Percentiles rank a stretch among this genome's conserved stretches.
Evolutionary conservation across 2,888 invertebrate genomes (phyloP).

Genomic region (Phania funesta): DNA sequence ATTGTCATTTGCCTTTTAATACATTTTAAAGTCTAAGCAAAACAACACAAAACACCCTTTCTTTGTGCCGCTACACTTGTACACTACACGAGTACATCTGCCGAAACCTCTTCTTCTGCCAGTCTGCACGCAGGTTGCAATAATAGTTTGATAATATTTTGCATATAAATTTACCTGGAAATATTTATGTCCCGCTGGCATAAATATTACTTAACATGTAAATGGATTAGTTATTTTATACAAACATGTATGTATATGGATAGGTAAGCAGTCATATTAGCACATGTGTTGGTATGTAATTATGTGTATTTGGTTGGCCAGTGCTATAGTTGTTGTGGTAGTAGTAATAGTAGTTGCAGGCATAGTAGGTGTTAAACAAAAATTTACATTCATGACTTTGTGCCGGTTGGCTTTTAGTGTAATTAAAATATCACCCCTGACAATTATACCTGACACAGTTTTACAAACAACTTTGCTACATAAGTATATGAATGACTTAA

Average conservation of each 20-base stretch:
- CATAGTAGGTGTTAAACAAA: slow-evolving; percentile 62
- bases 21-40: too few relatives aligned
- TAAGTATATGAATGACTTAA: background rate
- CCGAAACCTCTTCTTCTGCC: background rate
- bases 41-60: too few relatives aligned
- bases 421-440: slow-evolving; percentile 68
- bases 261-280: background rate
- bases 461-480: background rate
- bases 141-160: slow-evolving; percentile 13
- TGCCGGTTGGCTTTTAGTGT: slow-evolving; percentile 66
- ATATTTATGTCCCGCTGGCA: slow-evolving; percentile 35
- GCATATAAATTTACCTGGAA: slow-evolving; percentile 14
- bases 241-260: background rate
- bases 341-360: background rate
- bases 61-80: background rate
- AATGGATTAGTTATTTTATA: background rate
- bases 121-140: background rate
- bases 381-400: slow-evolving; percentile 63
- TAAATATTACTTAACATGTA: background rate
- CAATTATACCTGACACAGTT: slow-evolving; percentile 48
- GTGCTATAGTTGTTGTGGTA: slow-evolving; percentile 17
- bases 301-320: background rate
- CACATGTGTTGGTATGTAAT: background rate
- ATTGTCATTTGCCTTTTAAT: too few relatives aligned
- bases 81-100: background rate